Evolutionary conservation across 2,113 vertebrate genomes (phyloP).

Genomic region (Tragelaphus strepsiceros): DNA sequence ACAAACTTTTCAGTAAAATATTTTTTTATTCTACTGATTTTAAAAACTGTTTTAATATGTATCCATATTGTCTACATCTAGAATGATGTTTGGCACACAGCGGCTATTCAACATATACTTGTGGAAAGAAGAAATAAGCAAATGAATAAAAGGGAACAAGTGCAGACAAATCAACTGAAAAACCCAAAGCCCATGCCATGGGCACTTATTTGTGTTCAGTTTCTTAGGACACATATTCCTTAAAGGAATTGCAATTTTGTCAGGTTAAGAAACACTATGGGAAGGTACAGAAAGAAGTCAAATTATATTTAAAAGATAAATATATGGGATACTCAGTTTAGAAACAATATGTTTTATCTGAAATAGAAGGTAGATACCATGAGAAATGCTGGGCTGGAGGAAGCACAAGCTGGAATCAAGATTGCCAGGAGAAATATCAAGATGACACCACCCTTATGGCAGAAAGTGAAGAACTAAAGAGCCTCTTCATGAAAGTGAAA

Average conservation of each 20-base stretch:
- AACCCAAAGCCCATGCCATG: background rate
- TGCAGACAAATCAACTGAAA: background rate
- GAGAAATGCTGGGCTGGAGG: too few relatives aligned
- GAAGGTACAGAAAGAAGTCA: slow-evolving; percentile 3
- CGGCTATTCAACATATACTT: background rate
- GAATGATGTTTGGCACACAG: background rate
- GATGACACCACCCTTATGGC: too few relatives aligned
- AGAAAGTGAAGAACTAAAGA: too few relatives aligned
- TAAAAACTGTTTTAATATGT: background rate
- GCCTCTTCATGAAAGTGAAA: too few relatives aligned
- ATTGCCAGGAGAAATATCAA: too few relatives aligned
- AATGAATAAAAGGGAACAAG: background rate
- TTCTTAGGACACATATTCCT: background rate
- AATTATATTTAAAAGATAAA: background rate
- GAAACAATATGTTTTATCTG: background rate
- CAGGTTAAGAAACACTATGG: background rate
- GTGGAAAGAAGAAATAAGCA: background rate
- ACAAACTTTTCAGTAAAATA: background rate
- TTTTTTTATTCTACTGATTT: background rate
- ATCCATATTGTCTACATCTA: background rate
- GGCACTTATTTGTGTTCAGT: background rate
- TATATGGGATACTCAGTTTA: background rate
- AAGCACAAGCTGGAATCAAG: too few relatives aligned
- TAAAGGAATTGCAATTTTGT: background rate
- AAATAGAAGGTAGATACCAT: background rate